Evolutionary conservation across 2,113 vertebrate species (phyloP).

Genomic region (Colinus virginianus): DNA sequence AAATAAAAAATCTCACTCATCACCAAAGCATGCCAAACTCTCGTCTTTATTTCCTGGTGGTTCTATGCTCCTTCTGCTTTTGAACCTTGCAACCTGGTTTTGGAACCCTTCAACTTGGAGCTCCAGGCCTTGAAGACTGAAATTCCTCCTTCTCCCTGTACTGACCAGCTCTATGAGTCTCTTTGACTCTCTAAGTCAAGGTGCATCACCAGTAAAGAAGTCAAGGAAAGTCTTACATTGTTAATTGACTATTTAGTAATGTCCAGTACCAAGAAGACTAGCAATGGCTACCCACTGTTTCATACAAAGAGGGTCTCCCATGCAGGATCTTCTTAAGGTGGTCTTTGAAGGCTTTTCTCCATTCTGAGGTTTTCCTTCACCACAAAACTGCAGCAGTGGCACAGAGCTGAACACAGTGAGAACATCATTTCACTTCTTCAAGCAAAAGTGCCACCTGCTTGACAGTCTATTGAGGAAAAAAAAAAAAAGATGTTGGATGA

Average conservation of each 20-base stretch:
- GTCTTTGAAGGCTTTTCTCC: neutral
- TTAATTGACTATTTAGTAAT: neutral
- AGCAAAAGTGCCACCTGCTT: neutral
- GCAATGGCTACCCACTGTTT: neutral
- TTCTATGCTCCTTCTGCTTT: neutral
- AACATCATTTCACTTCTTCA: neutral
- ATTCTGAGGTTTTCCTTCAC: neutral
- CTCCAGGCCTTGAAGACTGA: neutral
- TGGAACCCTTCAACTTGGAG: neutral
- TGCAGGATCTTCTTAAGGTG: neutral
- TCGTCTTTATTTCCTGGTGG: neutral
- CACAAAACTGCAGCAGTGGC: neutral
- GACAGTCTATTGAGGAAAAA: neutral
- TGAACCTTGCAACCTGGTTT: neutral
- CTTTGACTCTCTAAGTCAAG: neutral
- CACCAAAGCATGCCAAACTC: rapidly evolving
- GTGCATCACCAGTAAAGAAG: neutral
- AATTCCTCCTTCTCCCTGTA: neutral
- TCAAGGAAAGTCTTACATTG: neutral
- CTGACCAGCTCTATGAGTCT: neutral
- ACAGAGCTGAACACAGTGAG: neutral
- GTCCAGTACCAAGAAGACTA: neutral
- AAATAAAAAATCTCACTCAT: neutral
- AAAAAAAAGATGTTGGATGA: neutral
- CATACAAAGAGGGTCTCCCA: neutral